Evolutionary conservation across 2,113 vertebrate genomes (phyloP).

Genomic region (Pelecanus crispus): DNA sequence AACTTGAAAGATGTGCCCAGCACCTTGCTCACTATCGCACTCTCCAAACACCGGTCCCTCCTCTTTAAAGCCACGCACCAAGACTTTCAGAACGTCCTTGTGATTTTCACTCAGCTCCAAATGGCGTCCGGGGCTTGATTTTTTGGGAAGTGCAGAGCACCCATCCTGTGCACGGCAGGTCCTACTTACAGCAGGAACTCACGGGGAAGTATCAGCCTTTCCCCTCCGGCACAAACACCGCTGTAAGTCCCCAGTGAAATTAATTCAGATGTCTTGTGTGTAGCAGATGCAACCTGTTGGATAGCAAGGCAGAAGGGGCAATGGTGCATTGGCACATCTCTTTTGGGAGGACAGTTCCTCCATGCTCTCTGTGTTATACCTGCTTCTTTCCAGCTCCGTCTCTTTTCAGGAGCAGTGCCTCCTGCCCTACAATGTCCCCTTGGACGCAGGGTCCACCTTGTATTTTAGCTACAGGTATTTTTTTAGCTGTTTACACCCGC

Average conservation of each 20-base stretch:
- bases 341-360: neutral
- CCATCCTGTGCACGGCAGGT: fast-evolving
- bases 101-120: neutral
- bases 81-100: fast-evolving
- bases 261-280: fast-evolving
- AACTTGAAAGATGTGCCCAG: neutral
- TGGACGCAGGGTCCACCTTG: neutral
- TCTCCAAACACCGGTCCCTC: neutral
- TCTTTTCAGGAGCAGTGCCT: neutral
- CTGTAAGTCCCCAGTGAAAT: no score
- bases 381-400: neutral
- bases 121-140: neutral
- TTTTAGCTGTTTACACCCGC: neutral
- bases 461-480: neutral
- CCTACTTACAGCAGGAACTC: fast-evolving
- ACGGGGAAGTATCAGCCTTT: neutral
- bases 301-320: neutral
- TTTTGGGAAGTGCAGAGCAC: neutral
- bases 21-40: neutral
- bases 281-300: neutral
- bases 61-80: neutral
- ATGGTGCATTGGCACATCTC: fast-evolving
- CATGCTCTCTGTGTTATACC: fast-evolving
- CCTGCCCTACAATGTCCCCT: neutral
- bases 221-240: fast-evolving